A percentile compares a stretch with the other conserved stretches of the same genome.
Conservation (phyloP, 2,888 invertebrate species). For the Aporophyla nigra region DNA sequence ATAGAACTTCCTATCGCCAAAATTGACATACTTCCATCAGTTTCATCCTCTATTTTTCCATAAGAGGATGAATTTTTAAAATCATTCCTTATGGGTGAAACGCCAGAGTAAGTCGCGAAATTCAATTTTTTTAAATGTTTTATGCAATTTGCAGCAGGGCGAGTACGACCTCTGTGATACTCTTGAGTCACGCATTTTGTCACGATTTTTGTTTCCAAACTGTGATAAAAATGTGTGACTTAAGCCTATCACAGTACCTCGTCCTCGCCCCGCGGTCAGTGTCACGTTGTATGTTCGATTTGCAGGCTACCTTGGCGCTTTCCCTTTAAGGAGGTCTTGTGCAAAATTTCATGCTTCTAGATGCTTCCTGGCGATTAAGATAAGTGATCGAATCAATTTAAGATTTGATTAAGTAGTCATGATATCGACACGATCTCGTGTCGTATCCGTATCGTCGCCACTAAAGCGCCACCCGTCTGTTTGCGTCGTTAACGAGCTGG, state of each 20-base stretch:
- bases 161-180: no score
- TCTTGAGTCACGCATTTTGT: no score
- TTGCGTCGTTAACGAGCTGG: conserved; percentile 58
- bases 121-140: no score
- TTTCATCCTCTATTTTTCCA: background rate
- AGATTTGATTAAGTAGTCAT: background rate
- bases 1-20: background rate
- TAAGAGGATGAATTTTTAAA: background rate
- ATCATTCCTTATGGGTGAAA: no score
- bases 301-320: no score
- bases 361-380: background rate
- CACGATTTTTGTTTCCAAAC: no score
- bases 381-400: background rate
- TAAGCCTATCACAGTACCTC: no score
- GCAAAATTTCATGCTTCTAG: background rate
- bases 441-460: conserved; percentile 39
- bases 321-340: background rate
- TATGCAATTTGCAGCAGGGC: no score
- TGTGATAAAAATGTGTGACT: no score
- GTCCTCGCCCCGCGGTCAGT: no score
- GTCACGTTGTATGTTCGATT: no score
- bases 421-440: background rate
- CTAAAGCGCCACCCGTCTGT: conserved; percentile 33
- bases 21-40: background rate
- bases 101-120: no score